Conservation (phyloP, 1,140 invertebrate species). For the Homalodisca vitripennis region DNA sequence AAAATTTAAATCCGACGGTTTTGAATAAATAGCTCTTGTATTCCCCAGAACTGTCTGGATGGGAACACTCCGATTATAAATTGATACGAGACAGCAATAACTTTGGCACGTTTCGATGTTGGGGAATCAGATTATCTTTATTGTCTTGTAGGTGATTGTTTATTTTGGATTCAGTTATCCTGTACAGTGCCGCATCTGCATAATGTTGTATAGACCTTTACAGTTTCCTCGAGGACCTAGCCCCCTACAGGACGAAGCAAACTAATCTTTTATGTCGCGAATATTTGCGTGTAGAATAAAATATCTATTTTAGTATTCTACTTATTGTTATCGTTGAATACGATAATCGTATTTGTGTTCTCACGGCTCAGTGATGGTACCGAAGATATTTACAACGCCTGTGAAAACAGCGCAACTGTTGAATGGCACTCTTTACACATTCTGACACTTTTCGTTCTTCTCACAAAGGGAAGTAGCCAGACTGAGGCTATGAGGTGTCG, state of each 20-base stretch:
- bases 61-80: conserved; percentile 16
- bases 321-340: no score
- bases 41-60: neutral
- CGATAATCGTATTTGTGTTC: no score
- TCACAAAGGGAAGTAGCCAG: neutral
- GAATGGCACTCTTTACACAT: neutral
- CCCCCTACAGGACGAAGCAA: no score
- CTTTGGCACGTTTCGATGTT: conserved; percentile 11
- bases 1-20: conserved; percentile 9
- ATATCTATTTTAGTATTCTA: no score
- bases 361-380: no score
- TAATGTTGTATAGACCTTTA: conserved; percentile 1
- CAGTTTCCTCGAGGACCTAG: no score
- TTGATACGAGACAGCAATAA: neutral
- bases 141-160: conserved; percentile 19
- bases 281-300: no score
- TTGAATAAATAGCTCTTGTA: conserved; percentile 23
- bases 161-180: neutral
- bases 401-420: neutral
- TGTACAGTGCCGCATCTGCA: neutral
- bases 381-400: conserved; percentile 5
- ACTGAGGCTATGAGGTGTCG: neutral
- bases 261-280: no score
- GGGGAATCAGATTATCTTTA: conserved; percentile 24
- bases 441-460: neutral